Base-by-base conservation (phyloP, 2,888 invertebrate species). In the Eristalinus sepulchralis region DNA sequence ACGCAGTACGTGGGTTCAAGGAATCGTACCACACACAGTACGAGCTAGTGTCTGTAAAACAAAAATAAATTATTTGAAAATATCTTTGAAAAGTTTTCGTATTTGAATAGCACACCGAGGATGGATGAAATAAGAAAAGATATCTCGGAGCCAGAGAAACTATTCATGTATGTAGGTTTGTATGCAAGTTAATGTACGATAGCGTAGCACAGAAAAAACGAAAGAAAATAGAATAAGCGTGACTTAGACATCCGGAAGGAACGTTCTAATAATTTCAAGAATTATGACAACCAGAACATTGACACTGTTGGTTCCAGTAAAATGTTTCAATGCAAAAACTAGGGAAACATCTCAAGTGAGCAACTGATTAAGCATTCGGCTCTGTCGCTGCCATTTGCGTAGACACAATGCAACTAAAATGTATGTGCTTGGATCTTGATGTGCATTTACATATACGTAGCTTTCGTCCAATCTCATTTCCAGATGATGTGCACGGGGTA, bases 81-180 rank as follows among this genome's bases (percentile, higher is more conserved):
- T 82, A 68, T 70, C 72, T 82, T 77, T 78, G 53, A 66, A 34
- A 86, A 86, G 60, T 82, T 86, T 86, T 78, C 73, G 68, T 82
- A 75, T 82, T 82, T 82, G 78, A 82, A 82, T 78, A 24, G 63
- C 34, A 59, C 53, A 20, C 53, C 60, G 33, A 70, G 76, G 10
- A 77, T 85, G 47, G 59, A 60, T 13, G 59, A 53, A 24, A 70
- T 31, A 34, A 63, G 62, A 68, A 34, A 22, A 63, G 81, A 72
- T 82, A 71, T 31, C 68, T 82, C 27, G 82, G 78, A 82, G 85
- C 82, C 85, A 86, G 63, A 17, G 17, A 47, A 47, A 47, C 47
- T 47, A 8, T 6, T 47, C 17, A 8, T 8, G 5, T 17, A 5
- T 59, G 27, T 13, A 33, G 22, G 0, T 62, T 11, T 27, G 22